Evolutionary conservation across 2,888 invertebrate species (phyloP), one percentile per base, ranked within the genome.

Genomic region (Agrochola litura): DNA sequence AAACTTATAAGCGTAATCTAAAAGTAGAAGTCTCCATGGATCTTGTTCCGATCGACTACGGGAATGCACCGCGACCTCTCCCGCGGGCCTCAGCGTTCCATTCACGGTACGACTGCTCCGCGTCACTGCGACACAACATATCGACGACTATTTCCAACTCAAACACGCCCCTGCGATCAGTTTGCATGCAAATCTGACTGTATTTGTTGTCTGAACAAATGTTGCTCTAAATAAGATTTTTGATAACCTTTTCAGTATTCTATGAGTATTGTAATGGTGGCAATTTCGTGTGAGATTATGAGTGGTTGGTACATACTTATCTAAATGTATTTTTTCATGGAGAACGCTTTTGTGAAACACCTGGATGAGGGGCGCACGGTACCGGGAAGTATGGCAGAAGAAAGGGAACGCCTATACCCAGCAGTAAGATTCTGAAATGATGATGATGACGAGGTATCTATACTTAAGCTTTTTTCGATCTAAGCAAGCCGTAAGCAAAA

Each of bases 41-140:
- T 81, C 77, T 72, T 88, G 84, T 88, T 85, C 88, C 70, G 72
- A 79, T n/a, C n/a, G n/a, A 77, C 67, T 54, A 5, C 71, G 82
- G 75, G 86, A 88, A 89, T 89, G 87, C 84, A 82, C 82, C 76
- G 81, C 86, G 82, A 84, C 84, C 83, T 76, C 86, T 81, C 84
- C 83, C 85, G 85, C 68, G 83, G 68, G 84, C 68, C 52, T 76
- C 22, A 25, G 43, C 56, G 10, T 43, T 76, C 88, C 81, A 90
- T 89, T 86, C 90, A 89, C 67, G n/a, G 12, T 19, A 41, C 68
- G 66, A 88, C 74, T 10, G 19, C 10, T 3, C 9, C 52, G 66
- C 49, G 22, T 56, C 78, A 56, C 22, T 63, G 41, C 77, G 60
- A 83, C 79, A 80, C 69, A 79, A 80, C 69, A 79, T 79, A 77